Conservation (phyloP, 2,797 vertebrate genomes). For the Otus scops region DNA sequence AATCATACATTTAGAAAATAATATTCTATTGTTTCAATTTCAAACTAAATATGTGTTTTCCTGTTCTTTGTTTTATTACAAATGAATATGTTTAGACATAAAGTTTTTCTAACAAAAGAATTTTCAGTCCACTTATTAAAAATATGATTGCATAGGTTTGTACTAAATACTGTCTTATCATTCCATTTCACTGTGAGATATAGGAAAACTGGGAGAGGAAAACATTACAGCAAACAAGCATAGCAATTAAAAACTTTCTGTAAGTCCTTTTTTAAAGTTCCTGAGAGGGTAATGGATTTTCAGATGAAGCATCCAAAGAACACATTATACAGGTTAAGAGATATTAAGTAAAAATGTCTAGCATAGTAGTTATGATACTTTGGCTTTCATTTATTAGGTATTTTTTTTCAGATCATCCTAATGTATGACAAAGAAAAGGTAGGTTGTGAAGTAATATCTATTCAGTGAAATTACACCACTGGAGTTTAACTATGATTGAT, state of each 20-base stretch:
- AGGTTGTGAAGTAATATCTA: not conserved
- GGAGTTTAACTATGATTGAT: not conserved
- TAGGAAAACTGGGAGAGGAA: not conserved
- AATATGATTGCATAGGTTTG: not conserved
- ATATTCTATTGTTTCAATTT: not conserved
- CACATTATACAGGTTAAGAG: not conserved
- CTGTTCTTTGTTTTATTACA: not conserved
- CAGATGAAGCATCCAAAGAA: not conserved
- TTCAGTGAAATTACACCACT: not conserved
- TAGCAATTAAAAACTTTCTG: not conserved
- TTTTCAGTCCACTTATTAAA: not conserved
- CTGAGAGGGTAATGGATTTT: not conserved
- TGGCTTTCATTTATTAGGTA: not conserved
- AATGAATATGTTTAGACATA: not conserved
- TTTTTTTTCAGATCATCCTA: not conserved
- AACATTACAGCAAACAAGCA: not conserved
- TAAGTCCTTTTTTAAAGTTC: not conserved
- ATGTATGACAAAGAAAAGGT: not conserved
- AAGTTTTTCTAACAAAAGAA: not conserved
- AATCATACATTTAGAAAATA: not conserved
- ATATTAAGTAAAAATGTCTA: not conserved
- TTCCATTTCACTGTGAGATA: not conserved
- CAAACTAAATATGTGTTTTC: not conserved
- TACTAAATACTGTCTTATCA: not conserved
- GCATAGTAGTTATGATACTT: not conserved